Evolutionary conservation across 2,797 vertebrate genomes (phyloP).

Genomic region (Odontamblyopus lacepedii): DNA sequence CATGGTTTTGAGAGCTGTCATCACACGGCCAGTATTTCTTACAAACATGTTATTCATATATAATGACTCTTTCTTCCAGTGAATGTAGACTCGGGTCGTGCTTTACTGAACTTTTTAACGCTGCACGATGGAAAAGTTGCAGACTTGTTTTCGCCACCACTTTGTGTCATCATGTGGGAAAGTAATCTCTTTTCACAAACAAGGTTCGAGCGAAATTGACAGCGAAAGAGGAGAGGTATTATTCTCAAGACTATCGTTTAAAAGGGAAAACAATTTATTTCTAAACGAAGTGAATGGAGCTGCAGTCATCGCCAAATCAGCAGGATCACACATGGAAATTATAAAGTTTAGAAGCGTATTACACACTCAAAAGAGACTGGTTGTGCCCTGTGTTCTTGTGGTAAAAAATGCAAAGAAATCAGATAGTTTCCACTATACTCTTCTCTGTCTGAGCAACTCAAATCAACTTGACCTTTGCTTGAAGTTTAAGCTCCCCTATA

Average conservation of each 20-base stretch:
- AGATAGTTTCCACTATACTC: constrained; percentile 70
- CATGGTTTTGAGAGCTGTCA: not conserved
- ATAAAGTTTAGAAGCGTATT: constrained; percentile 71
- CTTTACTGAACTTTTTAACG: not conserved
- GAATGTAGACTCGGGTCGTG: not conserved
- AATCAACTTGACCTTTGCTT: constrained; percentile 74
- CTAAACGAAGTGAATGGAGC: constrained; percentile 68
- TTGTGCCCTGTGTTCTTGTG: constrained; percentile 81
- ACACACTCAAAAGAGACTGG: constrained; percentile 73
- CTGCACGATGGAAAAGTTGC: constrained; percentile 40
- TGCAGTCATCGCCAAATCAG: constrained; percentile 56
- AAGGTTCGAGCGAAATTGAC: constrained; percentile 24
- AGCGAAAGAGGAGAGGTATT: constrained; percentile 53
- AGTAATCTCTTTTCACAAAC: constrained; percentile 78
- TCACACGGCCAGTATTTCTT: not conserved
- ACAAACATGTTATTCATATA: not conserved
- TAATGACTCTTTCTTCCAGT: not conserved
- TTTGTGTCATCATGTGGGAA: constrained; percentile 79
- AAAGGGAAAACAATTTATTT: constrained; percentile 71
- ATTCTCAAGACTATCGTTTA: constrained; percentile 77
- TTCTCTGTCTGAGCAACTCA: constrained; percentile 76
- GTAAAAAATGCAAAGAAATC: constrained; percentile 51
- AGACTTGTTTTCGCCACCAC: constrained; percentile 19
- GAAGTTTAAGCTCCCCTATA: constrained; percentile 81
- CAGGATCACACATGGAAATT: constrained; percentile 63